These are phyloP conservation scores for Aphelenchoides avenae DNA, from an alignment of 1,140 invertebrate species.

Conservation along the genomic window DNA sequence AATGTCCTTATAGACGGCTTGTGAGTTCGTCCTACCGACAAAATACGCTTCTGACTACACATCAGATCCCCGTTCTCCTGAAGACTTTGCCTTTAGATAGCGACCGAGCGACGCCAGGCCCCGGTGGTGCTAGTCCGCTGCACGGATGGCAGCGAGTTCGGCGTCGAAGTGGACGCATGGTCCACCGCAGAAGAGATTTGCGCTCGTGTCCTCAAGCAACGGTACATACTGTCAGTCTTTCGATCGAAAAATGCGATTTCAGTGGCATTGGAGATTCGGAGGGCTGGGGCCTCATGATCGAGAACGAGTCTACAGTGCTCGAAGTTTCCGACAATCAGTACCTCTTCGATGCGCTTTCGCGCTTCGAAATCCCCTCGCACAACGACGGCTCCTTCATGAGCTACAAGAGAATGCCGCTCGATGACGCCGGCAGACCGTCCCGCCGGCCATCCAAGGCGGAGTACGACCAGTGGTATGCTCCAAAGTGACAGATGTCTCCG, in stretches of 20 bases:
- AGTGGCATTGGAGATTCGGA: constrained; percentile 29
- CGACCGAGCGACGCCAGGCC: constrained; percentile 16
- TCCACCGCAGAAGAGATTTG: constrained; percentile 80
- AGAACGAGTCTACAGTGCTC: constrained; percentile 10
- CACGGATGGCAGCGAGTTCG: constrained; percentile 67
- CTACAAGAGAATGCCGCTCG: too few relatives aligned
- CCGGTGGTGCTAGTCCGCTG: constrained; percentile 25
- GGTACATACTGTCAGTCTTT: not conserved
- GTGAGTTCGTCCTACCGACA: too few relatives aligned
- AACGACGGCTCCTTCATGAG: not conserved
- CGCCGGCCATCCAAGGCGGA: too few relatives aligned
- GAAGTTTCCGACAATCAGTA: constrained; percentile 9
- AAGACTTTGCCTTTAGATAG: constrained; percentile 5
- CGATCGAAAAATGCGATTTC: not conserved
- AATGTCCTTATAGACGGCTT: too few relatives aligned
- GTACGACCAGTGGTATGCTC: too few relatives aligned
- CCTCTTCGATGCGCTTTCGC: constrained; percentile 32
- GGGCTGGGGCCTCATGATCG: constrained; percentile 28
- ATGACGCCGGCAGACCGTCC: too few relatives aligned
- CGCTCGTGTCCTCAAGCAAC: constrained; percentile 43
- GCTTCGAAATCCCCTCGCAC: constrained; percentile 16
- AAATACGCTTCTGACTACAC: too few relatives aligned
- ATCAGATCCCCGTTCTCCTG: too few relatives aligned
- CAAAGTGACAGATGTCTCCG: too few relatives aligned
- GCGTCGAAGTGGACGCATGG: constrained; percentile 81